These are phyloP conservation scores for Cnemophilus loriae DNA, from an alignment of 2,113 vertebrate species.

Conservation along the genomic window DNA sequence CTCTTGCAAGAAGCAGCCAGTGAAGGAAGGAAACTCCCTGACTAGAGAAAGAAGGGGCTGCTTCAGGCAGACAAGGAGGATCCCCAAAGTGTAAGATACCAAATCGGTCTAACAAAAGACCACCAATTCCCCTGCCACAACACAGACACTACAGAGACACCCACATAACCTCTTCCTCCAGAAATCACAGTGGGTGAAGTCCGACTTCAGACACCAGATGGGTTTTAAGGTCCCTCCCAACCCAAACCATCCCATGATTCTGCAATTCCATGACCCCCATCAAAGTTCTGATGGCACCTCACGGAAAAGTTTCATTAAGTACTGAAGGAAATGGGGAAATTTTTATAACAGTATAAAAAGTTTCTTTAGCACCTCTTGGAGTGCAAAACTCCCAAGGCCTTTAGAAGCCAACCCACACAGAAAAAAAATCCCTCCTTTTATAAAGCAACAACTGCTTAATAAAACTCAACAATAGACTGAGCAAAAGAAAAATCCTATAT, in stretches of 20 bases:
- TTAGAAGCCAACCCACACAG: neutral
- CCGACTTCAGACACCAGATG: neutral
- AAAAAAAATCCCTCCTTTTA: neutral
- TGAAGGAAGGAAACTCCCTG: neutral
- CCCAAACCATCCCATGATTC: neutral
- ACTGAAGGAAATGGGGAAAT: neutral
- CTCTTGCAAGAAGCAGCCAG: neutral
- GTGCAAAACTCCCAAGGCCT: neutral
- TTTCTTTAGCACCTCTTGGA: neutral
- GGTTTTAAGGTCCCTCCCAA: neutral
- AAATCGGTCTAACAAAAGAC: neutral
- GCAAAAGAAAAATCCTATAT: neutral
- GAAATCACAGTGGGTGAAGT: neutral
- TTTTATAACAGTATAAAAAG: neutral
- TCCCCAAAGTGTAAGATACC: neutral
- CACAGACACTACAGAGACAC: neutral
- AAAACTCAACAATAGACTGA: neutral
- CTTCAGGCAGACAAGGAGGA: neutral
- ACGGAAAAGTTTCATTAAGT: neutral
- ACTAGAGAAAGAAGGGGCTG: neutral
- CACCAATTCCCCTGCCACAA: neutral
- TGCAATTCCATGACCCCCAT: neutral
- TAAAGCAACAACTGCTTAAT: slow-evolving; percentile 34
- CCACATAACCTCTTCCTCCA: neutral
- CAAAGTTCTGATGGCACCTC: neutral